Evolutionary conservation across 2,888 invertebrate species (phyloP), one percentile per base, ranked within the genome.

Genomic region (Sesia bembeciformis): DNA sequence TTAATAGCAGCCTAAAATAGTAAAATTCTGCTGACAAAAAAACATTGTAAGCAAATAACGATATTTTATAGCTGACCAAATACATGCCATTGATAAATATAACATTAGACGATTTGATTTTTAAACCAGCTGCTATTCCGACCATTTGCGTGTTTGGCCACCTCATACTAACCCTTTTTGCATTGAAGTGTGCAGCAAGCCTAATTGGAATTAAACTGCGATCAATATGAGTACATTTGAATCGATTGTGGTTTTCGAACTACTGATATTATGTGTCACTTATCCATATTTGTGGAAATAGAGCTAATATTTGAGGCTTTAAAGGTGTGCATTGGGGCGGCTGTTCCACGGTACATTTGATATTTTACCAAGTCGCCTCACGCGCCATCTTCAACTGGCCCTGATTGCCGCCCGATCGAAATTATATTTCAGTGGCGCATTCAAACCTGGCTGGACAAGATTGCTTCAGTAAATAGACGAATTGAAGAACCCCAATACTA

Each of bases 401-500:
- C 84, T 90, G 90, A 90, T 90, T 90, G 90, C 85, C 76, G 84
- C 78, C 83, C 84, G 80, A 90, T 89, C 87, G 85, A 80, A 89
- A 90, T 89, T 87, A 90, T 89, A 89, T 89, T 86, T 87, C 82
- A 77, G 78, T 74, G 76, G 81, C 80, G 84, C 84, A 88, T 87
- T 84, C 88, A 86, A 84, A 86, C 78, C 81, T 77, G 60, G 60
- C 77, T 66, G 77, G 79, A 78, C 84, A 82, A 85, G 85, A 86
- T 86, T 84, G 84, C 81, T 70, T 74, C 71, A 7, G 38, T 50
- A 50, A 6, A 38, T 50, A 39, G 50, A 46, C 46, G 46, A 46
- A 46, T 50, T 50, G 50, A 38, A 39, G 4, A 5, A 50, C 39
- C 7, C 39, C 39, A 39, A 50, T 50, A 50, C 38, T 42, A 42